phyloP scores from a whole-genome alignment of 2,888 invertebrate species.

The Calliphora vomitoria region DNA sequence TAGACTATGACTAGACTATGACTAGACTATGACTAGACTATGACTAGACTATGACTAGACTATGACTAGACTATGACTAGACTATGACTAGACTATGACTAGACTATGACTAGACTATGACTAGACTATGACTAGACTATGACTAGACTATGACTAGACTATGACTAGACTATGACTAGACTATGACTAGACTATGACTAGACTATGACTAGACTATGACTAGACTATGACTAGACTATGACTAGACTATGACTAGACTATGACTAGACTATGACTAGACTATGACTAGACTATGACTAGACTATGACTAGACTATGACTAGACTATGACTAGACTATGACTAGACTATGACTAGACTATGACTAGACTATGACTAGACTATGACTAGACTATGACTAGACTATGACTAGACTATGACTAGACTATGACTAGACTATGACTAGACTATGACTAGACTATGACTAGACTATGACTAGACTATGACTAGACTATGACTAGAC shows the following conservation, averaged over 20 bases:
- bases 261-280: background rate
- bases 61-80: too few species aligned
- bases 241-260: background rate
- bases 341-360: background rate
- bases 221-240: background rate
- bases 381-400: background rate
- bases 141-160: too few species aligned
- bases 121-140: too few species aligned
- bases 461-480: background rate
- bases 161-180: too few species aligned
- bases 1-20: too few species aligned
- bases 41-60: too few species aligned
- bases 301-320: background rate
- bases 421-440: background rate
- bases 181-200: too few species aligned
- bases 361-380: background rate
- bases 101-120: too few species aligned
- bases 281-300: background rate
- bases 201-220: too few species aligned
- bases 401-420: background rate
- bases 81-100: too few species aligned
- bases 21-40: too few species aligned
- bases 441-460: background rate
- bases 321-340: background rate
- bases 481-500: background rate